These are phyloP conservation scores for Teleiodes luculella DNA, from an alignment of 2,888 invertebrate species.

Conservation along the genomic window DNA sequence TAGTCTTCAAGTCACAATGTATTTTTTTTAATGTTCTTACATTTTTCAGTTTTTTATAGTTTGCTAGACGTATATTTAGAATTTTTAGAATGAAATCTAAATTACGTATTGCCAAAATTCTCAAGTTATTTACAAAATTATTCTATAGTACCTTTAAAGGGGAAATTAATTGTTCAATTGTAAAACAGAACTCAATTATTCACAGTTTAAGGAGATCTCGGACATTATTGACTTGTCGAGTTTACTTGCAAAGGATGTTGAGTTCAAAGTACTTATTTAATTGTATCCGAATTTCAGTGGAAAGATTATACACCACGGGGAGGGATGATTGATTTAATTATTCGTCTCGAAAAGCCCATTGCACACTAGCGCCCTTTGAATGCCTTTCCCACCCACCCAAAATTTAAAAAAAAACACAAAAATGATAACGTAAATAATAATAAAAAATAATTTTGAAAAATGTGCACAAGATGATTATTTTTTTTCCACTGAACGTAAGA, in stretches of 20 bases:
- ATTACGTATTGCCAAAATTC: not conserved
- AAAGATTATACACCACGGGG: conserved; percentile 72
- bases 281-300: conserved; percentile 66
- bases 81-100: too few species aligned
- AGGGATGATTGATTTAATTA: conserved; percentile 77
- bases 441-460: too few species aligned
- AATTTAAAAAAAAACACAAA: too few species aligned
- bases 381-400: too few species aligned
- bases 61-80: too few species aligned
- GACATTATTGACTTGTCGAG: conserved; percentile 41
- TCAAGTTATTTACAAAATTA: not conserved
- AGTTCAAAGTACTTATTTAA: conserved; percentile 66
- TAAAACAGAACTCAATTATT: conserved; percentile 15
- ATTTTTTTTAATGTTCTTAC: too few species aligned
- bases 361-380: too few species aligned
- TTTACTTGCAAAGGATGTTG: conserved; percentile 47
- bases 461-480: too few species aligned
- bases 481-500: too few species aligned
- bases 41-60: too few species aligned
- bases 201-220: conserved; percentile 29
- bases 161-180: not conserved
- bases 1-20: too few species aligned
- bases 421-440: too few species aligned
- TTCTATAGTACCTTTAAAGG: not conserved
- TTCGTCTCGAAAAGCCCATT: conserved; percentile 41